Conservation (phyloP, 1,140 invertebrate genomes). For the Drosophila obscura region DNA sequence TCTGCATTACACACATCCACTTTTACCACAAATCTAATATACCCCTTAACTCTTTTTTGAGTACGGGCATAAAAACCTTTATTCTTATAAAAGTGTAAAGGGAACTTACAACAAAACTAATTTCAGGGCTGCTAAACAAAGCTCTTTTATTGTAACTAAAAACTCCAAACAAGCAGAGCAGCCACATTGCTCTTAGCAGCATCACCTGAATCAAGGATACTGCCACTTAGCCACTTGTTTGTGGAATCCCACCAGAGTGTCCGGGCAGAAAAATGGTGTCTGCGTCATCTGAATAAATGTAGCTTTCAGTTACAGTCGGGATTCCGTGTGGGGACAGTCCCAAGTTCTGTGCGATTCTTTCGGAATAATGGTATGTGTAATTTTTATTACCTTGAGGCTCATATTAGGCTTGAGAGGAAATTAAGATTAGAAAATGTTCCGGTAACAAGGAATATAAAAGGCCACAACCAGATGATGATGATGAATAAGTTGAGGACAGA, state of each 20-base stretch:
- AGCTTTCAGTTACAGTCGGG: conserved; percentile 50
- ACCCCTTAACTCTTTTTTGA: too few species aligned
- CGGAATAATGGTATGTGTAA: conserved; percentile 25
- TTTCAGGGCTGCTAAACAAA: conserved; percentile 13
- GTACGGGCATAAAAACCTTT: too few species aligned
- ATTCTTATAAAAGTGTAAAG: background rate
- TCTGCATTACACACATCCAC: too few species aligned
- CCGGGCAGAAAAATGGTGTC: conserved; percentile 21
- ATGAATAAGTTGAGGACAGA: conserved; percentile 9
- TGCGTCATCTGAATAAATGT: background rate
- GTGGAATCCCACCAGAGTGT: conserved; percentile 27
- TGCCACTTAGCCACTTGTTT: conserved; percentile 57
- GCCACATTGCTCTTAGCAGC: conserved; percentile 45
- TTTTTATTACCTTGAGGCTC: too few species aligned
- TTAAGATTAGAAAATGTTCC: conserved; percentile 39
- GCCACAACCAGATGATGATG: conserved; percentile 13
- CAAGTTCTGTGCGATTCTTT: conserved; percentile 19
- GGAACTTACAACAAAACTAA: background rate
- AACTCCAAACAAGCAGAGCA: conserved; percentile 2
- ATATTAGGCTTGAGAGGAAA: too few species aligned
- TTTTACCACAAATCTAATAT: too few species aligned
- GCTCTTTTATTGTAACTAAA: conserved; percentile 26
- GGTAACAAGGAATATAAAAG: conserved; percentile 32
- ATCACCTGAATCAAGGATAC: conserved; percentile 55
- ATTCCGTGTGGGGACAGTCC: conserved; percentile 3